Percentiles rank a stretch among this genome's conserved stretches.
Evolutionary conservation across 2,797 vertebrate genomes (phyloP).

Genomic region (Eulemur rubriventer): DNA sequence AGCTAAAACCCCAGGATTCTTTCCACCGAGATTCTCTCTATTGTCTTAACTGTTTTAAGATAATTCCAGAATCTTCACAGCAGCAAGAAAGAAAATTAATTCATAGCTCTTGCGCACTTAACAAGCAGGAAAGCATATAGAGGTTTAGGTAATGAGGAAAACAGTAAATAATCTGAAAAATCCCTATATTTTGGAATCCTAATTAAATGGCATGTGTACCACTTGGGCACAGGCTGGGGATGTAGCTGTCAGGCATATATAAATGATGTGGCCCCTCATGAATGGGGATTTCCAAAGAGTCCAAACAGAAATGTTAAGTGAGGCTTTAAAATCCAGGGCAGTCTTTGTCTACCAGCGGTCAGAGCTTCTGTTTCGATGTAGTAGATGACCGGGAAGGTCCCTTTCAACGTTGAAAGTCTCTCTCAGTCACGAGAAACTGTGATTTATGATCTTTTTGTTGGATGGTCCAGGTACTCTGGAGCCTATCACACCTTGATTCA

Average conservation of each 20-base stretch:
- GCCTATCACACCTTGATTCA: neutral
- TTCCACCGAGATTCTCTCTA: neutral
- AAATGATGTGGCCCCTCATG: constrained; percentile 32
- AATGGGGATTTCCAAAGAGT: constrained; percentile 56
- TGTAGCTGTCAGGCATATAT: constrained; percentile 51
- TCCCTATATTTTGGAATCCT: constrained; percentile 41
- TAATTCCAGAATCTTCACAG: constrained; percentile 33
- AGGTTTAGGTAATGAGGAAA: constrained; percentile 60
- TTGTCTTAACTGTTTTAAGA: constrained; percentile 46
- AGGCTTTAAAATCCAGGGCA: neutral
- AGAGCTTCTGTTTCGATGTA: neutral
- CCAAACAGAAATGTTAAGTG: constrained; percentile 32
- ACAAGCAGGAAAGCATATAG: constrained; percentile 54
- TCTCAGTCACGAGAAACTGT: neutral
- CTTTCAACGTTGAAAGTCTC: neutral
- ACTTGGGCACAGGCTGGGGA: constrained; percentile 34
- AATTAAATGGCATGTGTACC: constrained; percentile 48
- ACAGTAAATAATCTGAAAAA: constrained; percentile 55
- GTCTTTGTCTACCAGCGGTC: neutral
- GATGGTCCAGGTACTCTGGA: neutral
- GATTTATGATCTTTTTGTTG: neutral
- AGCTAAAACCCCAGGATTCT: neutral
- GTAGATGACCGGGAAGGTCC: neutral
- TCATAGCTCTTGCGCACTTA: constrained; percentile 58
- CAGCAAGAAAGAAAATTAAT: constrained; percentile 62